Percentiles rank a stretch among this genome's conserved stretches.
These are phyloP conservation scores for Gnatocerus cornutus DNA, from an alignment of 2,888 invertebrate species.

Conservation along the genomic window DNA sequence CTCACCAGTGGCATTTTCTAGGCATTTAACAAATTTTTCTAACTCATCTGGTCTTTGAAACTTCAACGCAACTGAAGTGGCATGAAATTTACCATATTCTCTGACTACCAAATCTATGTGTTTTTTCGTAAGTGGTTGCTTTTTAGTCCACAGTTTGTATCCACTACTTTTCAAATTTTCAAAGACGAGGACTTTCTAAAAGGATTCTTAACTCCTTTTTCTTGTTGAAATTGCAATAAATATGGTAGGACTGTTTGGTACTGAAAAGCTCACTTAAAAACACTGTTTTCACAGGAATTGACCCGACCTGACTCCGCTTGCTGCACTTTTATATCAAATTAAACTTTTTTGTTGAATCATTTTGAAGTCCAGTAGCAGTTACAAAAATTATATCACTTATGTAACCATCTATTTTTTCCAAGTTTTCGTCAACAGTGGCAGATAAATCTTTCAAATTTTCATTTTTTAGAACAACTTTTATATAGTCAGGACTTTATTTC, in stretches of 20 bases:
- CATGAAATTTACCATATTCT: constrained; percentile 39
- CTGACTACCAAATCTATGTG: constrained; percentile 58
- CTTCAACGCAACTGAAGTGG: constrained; percentile 44
- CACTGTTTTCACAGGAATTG: constrained; percentile 46
- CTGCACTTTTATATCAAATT: constrained; percentile 37
- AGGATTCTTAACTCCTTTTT: constrained; percentile 46
- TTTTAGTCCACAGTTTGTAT: constrained; percentile 55
- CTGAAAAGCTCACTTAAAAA: constrained; percentile 53
- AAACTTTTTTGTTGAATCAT: constrained; percentile 48
- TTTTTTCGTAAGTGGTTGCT: constrained; percentile 56
- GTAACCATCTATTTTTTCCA: constrained; percentile 58
- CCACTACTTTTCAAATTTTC: constrained; percentile 57
- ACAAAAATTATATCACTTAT: constrained; percentile 55
- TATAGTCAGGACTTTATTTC: constrained; percentile 17
- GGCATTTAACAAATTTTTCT: background rate
- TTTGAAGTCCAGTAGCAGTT: constrained; percentile 48
- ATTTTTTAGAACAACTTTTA: background rate
- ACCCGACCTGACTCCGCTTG: constrained; percentile 37
- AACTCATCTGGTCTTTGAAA: constrained; percentile 13
- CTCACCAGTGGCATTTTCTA: constrained; percentile 2
- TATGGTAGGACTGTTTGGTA: constrained; percentile 53
- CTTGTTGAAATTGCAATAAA: constrained; percentile 49
- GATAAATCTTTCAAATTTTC: constrained; percentile 41
- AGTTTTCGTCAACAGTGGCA: constrained; percentile 43
- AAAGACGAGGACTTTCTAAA: constrained; percentile 54